These are phyloP conservation scores for Steatornis caripensis DNA, from an alignment of 2,113 vertebrate species.

Conservation along the genomic window DNA sequence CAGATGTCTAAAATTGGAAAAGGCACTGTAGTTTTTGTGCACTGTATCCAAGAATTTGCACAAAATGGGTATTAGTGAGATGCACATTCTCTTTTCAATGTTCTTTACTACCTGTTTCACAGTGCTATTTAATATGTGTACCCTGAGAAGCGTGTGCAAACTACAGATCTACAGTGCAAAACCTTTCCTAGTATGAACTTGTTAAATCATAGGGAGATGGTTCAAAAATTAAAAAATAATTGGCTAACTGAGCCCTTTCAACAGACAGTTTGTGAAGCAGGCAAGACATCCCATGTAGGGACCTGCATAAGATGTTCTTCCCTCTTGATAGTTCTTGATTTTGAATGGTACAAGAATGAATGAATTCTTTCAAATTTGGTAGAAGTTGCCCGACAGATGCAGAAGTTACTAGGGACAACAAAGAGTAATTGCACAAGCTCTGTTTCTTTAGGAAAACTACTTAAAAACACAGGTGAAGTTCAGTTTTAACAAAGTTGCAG, in stretches of 20 bases:
- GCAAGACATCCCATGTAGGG: neutral
- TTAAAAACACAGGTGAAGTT: neutral
- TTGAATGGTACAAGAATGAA: neutral
- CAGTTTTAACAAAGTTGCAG: neutral
- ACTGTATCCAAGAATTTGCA: neutral
- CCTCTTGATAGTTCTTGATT: neutral
- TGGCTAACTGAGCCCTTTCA: neutral
- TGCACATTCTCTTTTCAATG: accelerated
- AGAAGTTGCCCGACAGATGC: neutral
- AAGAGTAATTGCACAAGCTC: neutral
- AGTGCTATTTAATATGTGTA: neutral
- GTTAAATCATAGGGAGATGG: neutral
- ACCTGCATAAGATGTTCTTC: neutral
- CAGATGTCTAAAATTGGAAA: neutral
- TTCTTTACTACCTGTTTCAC: neutral
- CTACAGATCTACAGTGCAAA: neutral
- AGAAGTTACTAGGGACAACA: neutral
- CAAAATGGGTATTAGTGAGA: accelerated
- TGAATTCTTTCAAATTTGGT: neutral
- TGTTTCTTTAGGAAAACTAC: neutral
- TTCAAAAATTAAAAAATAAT: neutral
- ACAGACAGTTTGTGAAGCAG: neutral
- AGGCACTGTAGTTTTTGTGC: neutral
- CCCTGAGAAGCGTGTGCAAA: neutral
- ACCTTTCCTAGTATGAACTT: neutral